These are phyloP conservation scores for Ptilorrhoa leucosticta DNA, from an alignment of 2,113 vertebrate species.

Conservation along the genomic window DNA sequence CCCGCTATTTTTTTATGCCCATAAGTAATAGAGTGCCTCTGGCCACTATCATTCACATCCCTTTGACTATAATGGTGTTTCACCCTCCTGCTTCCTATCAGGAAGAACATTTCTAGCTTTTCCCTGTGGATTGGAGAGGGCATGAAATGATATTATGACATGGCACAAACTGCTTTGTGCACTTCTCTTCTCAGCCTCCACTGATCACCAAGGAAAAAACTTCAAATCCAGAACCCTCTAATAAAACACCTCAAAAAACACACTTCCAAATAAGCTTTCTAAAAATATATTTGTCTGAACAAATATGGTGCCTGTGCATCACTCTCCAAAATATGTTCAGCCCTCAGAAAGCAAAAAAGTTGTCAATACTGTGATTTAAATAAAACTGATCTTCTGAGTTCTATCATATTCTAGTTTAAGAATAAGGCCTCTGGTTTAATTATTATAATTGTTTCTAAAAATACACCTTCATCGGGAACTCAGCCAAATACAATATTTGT, in stretches of 20 bases:
- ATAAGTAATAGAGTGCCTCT: background rate
- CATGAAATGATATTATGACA: background rate
- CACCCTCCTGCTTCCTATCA: background rate
- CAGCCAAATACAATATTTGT: background rate
- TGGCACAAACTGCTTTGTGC: background rate
- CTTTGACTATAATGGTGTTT: accelerated
- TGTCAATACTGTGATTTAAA: background rate
- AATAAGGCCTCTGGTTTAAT: background rate
- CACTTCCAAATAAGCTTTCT: background rate
- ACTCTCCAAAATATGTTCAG: background rate
- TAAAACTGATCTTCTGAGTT: background rate
- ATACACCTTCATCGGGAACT: background rate
- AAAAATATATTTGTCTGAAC: background rate
- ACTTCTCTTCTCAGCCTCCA: background rate
- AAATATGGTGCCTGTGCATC: background rate
- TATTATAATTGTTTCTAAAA: background rate
- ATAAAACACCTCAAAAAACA: background rate
- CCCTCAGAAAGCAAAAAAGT: background rate
- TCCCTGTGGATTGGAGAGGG: background rate
- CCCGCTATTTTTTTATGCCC: background rate
- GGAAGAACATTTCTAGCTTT: background rate
- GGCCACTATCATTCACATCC: background rate
- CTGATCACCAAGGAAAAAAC: background rate
- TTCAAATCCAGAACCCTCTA: background rate
- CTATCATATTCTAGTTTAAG: background rate